Conservation (phyloP, 2,888 invertebrate genomes). For the Agrilus mali region DNA sequence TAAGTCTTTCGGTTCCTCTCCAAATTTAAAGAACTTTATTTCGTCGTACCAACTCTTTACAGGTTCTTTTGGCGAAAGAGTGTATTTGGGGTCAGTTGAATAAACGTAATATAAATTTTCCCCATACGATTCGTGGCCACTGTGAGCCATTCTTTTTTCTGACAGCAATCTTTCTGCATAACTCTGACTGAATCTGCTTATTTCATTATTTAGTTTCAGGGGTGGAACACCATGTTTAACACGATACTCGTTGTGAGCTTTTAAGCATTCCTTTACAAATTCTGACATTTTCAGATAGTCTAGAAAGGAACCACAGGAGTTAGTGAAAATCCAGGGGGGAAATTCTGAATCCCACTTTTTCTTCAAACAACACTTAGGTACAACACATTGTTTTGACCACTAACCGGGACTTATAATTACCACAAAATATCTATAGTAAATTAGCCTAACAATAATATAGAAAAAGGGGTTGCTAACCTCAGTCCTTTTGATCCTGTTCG, state of each 20-base stretch:
- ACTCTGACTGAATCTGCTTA: slow-evolving; percentile 38
- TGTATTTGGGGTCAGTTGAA: slow-evolving; percentile 50
- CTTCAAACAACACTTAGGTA: too few species aligned
- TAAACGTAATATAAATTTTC: slow-evolving; percentile 62
- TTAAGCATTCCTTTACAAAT: slow-evolving; percentile 37
- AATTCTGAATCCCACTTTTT: neutral
- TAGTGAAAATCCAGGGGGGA: neutral
- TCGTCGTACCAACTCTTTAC: slow-evolving; percentile 69
- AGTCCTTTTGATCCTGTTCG: slow-evolving; percentile 15
- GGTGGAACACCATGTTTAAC: slow-evolving; percentile 43
- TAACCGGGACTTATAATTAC: too few species aligned
- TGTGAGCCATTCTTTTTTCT: slow-evolving; percentile 41
- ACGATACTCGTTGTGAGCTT: slow-evolving; percentile 46
- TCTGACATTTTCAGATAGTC: slow-evolving; percentile 16
- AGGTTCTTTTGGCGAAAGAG: slow-evolving; percentile 53
- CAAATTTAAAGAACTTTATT: slow-evolving; percentile 56
- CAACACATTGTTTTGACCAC: too few species aligned
- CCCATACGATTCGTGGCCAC: slow-evolving; percentile 42
- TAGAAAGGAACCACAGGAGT: neutral
- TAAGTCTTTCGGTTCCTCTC: slow-evolving; percentile 49
- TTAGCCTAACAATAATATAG: too few species aligned
- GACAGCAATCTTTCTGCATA: slow-evolving; percentile 42
- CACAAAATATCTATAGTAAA: too few species aligned
- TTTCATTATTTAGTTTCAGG: slow-evolving; percentile 40
- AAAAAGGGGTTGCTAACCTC: slow-evolving; percentile 8